These are phyloP conservation scores for Pantherophis guttatus DNA, from an alignment of 2,113 vertebrate species.

Conservation along the genomic window DNA sequence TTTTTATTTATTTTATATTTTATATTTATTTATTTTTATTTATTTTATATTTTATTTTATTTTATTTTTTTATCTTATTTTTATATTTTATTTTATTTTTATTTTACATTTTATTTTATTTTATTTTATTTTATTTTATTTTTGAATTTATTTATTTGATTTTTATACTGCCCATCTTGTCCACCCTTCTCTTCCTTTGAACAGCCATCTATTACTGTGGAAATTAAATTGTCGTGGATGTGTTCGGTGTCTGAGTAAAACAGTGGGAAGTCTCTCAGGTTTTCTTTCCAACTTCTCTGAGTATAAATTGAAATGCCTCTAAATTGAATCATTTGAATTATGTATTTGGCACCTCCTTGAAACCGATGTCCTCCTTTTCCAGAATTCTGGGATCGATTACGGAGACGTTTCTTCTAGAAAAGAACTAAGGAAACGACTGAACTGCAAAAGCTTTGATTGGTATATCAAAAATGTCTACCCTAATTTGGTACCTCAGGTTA, in stretches of 20 bases:
- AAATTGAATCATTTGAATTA: background rate
- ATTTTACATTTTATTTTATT: too few relatives aligned
- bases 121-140: too few relatives aligned
- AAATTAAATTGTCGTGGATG: background rate
- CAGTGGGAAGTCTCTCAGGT: background rate
- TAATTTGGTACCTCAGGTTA: conserved; percentile 30
- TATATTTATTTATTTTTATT: too few relatives aligned
- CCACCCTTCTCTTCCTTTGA: background rate
- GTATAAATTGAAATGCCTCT: background rate
- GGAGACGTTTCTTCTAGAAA: conserved; percentile 62
- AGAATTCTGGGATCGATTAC: conserved; percentile 55
- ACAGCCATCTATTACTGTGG: background rate
- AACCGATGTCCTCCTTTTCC: background rate
- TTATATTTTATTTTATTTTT: too few relatives aligned
- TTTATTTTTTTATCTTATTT: too few relatives aligned
- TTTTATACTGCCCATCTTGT: too few relatives aligned
- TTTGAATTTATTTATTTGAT: too few relatives aligned
- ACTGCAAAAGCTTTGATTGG: conserved; percentile 63
- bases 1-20: too few relatives aligned
- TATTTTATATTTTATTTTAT: too few relatives aligned
- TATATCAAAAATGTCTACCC: conserved; percentile 62
- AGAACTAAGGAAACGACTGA: conserved; percentile 49
- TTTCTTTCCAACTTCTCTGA: background rate
- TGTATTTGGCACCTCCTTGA: background rate
- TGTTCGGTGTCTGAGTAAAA: background rate